Evolutionary conservation across 2,888 invertebrate genomes (phyloP).

Genomic region (Sericinus montela): DNA sequence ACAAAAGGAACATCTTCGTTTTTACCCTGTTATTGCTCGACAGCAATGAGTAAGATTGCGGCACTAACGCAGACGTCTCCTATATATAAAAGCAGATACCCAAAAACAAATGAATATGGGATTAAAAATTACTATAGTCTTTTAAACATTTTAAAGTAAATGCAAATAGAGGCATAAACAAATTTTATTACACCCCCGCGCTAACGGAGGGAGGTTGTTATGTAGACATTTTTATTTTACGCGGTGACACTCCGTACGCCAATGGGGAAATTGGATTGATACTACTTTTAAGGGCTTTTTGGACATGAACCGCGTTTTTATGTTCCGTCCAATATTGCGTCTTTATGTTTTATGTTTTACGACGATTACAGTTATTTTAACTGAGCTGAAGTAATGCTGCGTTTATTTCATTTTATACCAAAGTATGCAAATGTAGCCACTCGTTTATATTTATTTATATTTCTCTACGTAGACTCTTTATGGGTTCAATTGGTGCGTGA

Average conservation of each 20-base stretch:
- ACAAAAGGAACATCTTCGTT: too few relatives aligned
- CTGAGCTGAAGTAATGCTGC: slow-evolving; percentile 18
- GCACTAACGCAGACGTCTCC: too few relatives aligned
- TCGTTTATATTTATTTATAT: too few relatives aligned
- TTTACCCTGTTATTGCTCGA: too few relatives aligned
- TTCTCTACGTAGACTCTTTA: too few relatives aligned
- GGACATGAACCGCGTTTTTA: slow-evolving; percentile 66
- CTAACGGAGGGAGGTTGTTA: slow-evolving; percentile 53
- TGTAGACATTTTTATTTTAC: slow-evolving; percentile 74
- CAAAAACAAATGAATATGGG: too few relatives aligned
- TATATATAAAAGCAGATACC: too few relatives aligned
- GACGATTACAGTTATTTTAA: slow-evolving; percentile 46
- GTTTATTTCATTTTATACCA: slow-evolving; percentile 20
- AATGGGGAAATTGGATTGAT: slow-evolving; percentile 77
- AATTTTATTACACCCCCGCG: slow-evolving; percentile 54
- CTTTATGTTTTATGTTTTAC: slow-evolving; percentile 60
- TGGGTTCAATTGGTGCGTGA: too few relatives aligned
- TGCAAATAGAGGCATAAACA: slow-evolving; percentile 53
- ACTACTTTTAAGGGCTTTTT: slow-evolving; percentile 74
- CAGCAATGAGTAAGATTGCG: too few relatives aligned
- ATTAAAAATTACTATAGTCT: too few relatives aligned
- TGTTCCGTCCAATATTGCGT: slow-evolving; percentile 61
- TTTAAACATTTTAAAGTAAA: too few relatives aligned
- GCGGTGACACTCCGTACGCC: slow-evolving; percentile 67
- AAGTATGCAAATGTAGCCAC: background rate